Conservation (phyloP, 1,140 invertebrate species). For the Rhyacophila brunnea region DNA sequence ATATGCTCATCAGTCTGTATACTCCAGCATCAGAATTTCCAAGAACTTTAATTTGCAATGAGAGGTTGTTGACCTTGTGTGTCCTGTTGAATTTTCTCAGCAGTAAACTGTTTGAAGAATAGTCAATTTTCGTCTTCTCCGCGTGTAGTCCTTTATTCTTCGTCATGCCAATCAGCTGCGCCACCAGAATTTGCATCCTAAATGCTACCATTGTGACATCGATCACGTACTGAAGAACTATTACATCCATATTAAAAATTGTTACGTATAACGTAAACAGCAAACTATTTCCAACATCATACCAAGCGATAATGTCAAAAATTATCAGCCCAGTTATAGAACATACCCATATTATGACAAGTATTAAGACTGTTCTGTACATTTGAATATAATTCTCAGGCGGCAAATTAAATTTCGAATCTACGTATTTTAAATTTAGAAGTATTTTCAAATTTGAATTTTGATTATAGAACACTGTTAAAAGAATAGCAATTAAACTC, state of each 20-base stretch:
- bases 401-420: neutral
- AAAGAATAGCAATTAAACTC: neutral
- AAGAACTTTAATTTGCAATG: neutral
- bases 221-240: neutral
- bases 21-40: neutral
- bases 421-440: neutral
- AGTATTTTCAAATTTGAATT: neutral
- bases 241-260: neutral
- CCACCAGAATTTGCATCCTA: constrained; percentile 1
- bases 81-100: neutral
- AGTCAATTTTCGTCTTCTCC: neutral
- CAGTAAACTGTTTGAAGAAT: neutral
- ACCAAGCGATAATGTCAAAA: neutral
- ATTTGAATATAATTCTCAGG: neutral
- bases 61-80: neutral
- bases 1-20: constrained; percentile 2
- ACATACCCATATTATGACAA: neutral
- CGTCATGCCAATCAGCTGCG: neutral
- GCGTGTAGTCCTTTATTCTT: neutral
- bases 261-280: neutral
- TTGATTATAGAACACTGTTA: neutral
- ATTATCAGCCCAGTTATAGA: neutral
- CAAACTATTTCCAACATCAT: neutral
- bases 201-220: neutral
- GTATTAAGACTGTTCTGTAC: neutral